Evolutionary conservation across 1,140 invertebrate genomes (phyloP).

Genomic region (Sminthurides bifidus): DNA sequence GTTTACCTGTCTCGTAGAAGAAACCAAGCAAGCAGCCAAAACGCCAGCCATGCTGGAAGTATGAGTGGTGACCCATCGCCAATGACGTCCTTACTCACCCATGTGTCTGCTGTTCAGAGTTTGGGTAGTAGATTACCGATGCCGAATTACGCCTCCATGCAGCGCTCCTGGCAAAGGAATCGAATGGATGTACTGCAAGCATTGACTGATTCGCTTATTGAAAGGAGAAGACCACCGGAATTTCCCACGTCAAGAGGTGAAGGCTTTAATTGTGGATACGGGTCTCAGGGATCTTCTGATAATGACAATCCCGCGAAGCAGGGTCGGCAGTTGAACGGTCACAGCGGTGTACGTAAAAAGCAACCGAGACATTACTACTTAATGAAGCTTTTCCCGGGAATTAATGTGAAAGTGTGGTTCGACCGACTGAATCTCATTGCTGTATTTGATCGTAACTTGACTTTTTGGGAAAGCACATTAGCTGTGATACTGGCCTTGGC

Average conservation of each 20-base stretch:
- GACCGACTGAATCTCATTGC: slow-evolving; percentile 84
- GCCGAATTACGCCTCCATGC: slow-evolving; percentile 23
- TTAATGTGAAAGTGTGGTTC: slow-evolving; percentile 46
- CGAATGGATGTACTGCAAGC: slow-evolving; percentile 29
- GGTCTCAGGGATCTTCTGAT: neutral
- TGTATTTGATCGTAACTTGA: slow-evolving; percentile 81
- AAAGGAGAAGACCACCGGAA: slow-evolving; percentile 14
- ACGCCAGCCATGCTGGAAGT: slow-evolving; percentile 11
- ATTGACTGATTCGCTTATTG: slow-evolving; percentile 26
- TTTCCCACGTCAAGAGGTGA: neutral
- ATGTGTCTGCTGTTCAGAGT: slow-evolving; percentile 14
- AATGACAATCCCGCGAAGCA: neutral
- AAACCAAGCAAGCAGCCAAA: neutral
- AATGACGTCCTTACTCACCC: slow-evolving; percentile 25
- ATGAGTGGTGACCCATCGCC: slow-evolving; percentile 17
- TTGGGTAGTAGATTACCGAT: slow-evolving; percentile 12
- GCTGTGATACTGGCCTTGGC: slow-evolving; percentile 72
- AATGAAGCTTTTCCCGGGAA: slow-evolving; percentile 27
- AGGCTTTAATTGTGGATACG: neutral
- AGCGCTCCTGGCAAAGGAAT: slow-evolving; percentile 26
- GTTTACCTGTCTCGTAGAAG: slow-evolving; percentile 19
- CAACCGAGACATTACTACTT: slow-evolving; percentile 23
- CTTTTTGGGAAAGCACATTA: slow-evolving; percentile 68
- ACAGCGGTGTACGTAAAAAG: slow-evolving; percentile 20
- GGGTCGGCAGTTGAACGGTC: neutral